Evolutionary conservation across 92 coral and sea anemone genomes (phyloP), one percentile per base, ranked within the genome.

Genomic region (Porites lobata): DNA sequence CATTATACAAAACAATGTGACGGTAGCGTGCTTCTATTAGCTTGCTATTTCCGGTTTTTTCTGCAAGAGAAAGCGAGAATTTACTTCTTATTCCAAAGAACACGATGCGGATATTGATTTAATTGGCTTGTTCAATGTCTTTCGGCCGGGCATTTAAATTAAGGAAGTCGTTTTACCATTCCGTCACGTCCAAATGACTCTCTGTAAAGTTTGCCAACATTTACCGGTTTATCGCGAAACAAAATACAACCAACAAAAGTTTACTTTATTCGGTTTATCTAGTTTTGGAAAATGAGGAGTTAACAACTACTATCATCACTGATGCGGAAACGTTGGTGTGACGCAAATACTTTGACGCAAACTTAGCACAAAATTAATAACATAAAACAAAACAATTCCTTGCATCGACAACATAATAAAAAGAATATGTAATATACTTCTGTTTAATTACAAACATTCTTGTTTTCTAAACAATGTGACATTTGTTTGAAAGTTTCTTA

Each of bases 11-110:
- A 32, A 69, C 61, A 69, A 81, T 50, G 38, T 62, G 38, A 19
- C 6, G 4, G 18, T 54, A 70, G 12, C n/a, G 47, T 20, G 22
- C 71, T 7, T 63, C 69, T 26, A 81, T 81, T 57, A 69, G 77
- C 56, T 56, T 63, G 50, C 69, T 71, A 19, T 82, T 82, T 82
- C 86, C 86, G 86, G 86, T 69, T 75, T 1, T 52, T 52, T 70
- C 52, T 56, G 32, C 14, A 21, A 69, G 77, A 69, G 68, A 69
- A 21, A 57, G 9, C 53, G 51, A 71, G 77, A 69, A 81, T 69
- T 69, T 81, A 69, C 58, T 69, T 65, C 9, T 9, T 0, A 67
- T 61, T 26, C 70, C 58, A 50, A 12, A 26, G 69, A 56, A 61
- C 17, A 14, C 18, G 14, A 62, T 38, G 26, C 29, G 10, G 63